These are phyloP conservation scores for Tortrix viridana DNA, from an alignment of 2,888 invertebrate species.

Conservation along the genomic window DNA sequence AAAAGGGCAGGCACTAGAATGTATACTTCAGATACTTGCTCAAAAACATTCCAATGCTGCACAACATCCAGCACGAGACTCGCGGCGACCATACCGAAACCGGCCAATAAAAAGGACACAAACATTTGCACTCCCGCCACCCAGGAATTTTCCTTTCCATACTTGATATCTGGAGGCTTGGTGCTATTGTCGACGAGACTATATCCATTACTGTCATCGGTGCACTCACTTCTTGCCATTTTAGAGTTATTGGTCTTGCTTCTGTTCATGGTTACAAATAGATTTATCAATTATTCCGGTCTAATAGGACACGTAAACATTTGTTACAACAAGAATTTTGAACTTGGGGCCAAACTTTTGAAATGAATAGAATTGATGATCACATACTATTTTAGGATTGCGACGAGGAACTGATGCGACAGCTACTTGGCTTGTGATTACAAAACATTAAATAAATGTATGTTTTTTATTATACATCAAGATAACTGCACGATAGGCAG, in stretches of 20 bases:
- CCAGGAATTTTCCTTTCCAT: constrained; percentile 85
- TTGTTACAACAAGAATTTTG: constrained; percentile 23
- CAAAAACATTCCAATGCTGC: constrained; percentile 95
- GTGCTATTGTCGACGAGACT: constrained; percentile 64
- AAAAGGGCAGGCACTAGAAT: constrained; percentile 95
- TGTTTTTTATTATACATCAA: background rate
- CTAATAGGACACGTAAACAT: constrained; percentile 37
- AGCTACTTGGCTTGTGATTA: constrained; percentile 16
- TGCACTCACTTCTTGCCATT: constrained; percentile 60
- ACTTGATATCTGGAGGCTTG: constrained; percentile 72
- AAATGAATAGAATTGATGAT: constrained; percentile 14
- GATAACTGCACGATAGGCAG: background rate
- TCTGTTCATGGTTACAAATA: constrained; percentile 73
- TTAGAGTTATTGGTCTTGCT: constrained; percentile 70
- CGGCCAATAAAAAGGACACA: constrained; percentile 93
- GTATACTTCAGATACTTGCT: constrained; percentile 92
- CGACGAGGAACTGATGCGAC: background rate
- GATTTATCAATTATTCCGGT: constrained; percentile 43
- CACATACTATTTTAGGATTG: constrained; percentile 28
- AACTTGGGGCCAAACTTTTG: constrained; percentile 24
- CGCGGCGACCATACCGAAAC: constrained; percentile 96
- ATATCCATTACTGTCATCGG: constrained; percentile 58
- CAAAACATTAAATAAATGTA: constrained; percentile 10
- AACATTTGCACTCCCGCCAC: constrained; percentile 91
- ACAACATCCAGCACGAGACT: constrained; percentile 93